A percentile compares a stretch with the other conserved stretches of the same genome.
Evolutionary conservation across 2,797 vertebrate genomes (phyloP).

Genomic region (Periparus ater): DNA sequence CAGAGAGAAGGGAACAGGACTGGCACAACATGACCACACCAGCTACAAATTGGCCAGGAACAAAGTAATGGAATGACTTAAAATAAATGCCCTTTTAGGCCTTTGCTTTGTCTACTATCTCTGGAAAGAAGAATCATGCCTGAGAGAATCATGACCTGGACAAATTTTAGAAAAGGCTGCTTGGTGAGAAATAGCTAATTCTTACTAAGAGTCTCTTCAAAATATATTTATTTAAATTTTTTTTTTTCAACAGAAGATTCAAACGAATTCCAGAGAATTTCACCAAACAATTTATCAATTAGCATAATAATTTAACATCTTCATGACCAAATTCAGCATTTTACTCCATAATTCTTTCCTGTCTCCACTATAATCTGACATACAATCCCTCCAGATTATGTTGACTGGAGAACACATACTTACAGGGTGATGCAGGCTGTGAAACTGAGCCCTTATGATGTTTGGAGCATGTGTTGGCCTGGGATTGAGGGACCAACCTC

Average conservation of each 20-base stretch:
- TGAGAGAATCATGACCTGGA: background rate
- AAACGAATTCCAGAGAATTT: background rate
- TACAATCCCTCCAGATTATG: background rate
- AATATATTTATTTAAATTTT: background rate
- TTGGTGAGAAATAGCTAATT: background rate
- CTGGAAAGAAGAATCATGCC: background rate
- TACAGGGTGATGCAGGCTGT: background rate
- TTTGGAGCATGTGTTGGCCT: background rate
- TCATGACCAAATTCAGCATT: background rate
- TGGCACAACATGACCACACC: background rate
- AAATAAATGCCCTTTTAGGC: background rate
- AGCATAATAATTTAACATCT: background rate
- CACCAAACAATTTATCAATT: background rate
- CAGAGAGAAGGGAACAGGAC: background rate
- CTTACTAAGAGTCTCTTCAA: background rate
- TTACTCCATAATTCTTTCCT: background rate
- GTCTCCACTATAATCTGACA: background rate
- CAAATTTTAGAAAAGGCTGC: background rate
- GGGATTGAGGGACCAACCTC: conserved; percentile 29
- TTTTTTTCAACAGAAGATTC: background rate
- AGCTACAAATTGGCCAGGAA: background rate
- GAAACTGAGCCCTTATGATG: background rate
- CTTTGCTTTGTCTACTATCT: background rate
- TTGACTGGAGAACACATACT: background rate
- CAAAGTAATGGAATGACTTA: background rate